Evolutionary conservation across 2,113 vertebrate species (phyloP), one percentile per base, ranked within the genome.

Genomic region (Sisor rabdophorus): DNA sequence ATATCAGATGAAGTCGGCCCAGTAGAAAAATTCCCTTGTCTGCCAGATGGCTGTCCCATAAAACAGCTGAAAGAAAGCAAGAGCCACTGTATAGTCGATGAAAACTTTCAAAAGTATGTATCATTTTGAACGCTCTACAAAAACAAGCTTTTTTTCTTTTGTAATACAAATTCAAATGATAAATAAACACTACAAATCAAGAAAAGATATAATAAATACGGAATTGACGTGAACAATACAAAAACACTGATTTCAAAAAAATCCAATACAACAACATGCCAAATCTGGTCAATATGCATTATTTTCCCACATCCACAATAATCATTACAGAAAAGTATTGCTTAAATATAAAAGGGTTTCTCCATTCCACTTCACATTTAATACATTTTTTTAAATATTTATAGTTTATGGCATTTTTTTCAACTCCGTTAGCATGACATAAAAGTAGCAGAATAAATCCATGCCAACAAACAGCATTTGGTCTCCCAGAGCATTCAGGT

Each of bases 391-490:
- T 44, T 44, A 8, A 8, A 48, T 40, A 70, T 55, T 55, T 55
- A 55, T 40, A 55, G 4, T 44, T 44, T 88, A 85, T 87, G 87
- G 90, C 86, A 60, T 79, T 69, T 82, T 79, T 48, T 79, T 79
- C 36, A 73, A 48, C 47, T 30, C 10, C 0, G 24, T 52, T 69
- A 30, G 47, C 24, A 30, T 69, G 24, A 69, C 4, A 17, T 24
- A 16, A 28, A 19, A 78, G 80, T 75, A 58, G 76, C 81, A 86
- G 83, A 82, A 79, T 40, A 40, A 89, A 73, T 80, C 72, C 79
- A 84, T 83, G 82, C 82, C 87, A 87, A 84, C 85, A 85, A 84
- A 91, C 90, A 91, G 89, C 90, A 90, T 89, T 90, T 90, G 89
- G 91, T 91, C 91, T 90, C 85, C 76, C 68, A 65, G 73, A 77